Conservation (phyloP, 2,797 vertebrate species). For the Pelobates cultripes region DNA sequence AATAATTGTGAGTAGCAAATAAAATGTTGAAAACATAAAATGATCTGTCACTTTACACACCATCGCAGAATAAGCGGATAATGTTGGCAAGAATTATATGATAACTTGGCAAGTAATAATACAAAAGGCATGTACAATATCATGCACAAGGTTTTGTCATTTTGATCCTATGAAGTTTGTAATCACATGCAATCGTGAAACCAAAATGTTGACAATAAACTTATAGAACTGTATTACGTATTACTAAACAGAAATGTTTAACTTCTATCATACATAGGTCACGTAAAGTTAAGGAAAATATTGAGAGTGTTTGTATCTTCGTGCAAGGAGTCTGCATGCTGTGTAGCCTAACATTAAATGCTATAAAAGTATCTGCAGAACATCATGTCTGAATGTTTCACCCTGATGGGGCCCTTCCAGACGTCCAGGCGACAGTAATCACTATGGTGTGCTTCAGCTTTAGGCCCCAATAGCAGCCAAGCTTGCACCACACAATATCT, state of each 20-base stretch:
- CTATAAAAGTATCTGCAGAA: background rate
- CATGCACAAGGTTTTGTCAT: too few species aligned
- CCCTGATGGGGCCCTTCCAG: background rate
- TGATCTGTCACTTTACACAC: background rate
- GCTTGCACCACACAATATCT: background rate
- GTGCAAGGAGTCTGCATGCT: background rate
- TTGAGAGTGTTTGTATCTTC: background rate
- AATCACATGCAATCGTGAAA: too few species aligned
- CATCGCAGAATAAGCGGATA: too few species aligned
- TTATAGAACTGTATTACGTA: too few species aligned
- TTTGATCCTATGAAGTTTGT: too few species aligned
- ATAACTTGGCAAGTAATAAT: too few species aligned
- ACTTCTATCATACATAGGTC: background rate
- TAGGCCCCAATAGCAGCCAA: background rate
- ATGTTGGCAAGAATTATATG: too few species aligned
- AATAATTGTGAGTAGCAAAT: too few species aligned
- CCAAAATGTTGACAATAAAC: too few species aligned
- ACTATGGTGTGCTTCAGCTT: background rate
- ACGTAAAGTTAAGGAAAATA: background rate
- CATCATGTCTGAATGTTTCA: background rate
- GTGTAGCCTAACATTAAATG: background rate
- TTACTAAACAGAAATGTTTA: too few species aligned
- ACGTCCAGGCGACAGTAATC: background rate
- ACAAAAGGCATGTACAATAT: too few species aligned
- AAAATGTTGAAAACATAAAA: too few species aligned